Conservation (phyloP, 2,797 vertebrate species). For the Centroberyx gerrardi region DNA sequence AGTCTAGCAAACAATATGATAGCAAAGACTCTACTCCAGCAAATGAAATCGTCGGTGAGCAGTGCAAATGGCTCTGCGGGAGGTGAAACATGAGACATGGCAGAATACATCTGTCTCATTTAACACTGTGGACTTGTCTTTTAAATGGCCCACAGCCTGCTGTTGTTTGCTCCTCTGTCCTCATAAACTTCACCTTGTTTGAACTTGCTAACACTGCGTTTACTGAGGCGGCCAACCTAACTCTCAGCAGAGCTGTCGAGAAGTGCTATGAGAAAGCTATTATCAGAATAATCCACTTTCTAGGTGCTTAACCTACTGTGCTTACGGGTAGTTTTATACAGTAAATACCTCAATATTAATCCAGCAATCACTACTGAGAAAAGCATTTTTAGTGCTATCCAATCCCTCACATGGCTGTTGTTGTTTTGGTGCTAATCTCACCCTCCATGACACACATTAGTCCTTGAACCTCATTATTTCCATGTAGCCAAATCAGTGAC, state of each 20-base stretch:
- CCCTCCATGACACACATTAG: conserved; percentile 3
- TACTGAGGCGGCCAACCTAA: neutral
- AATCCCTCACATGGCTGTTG: conserved; percentile 11
- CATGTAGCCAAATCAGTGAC: conserved; percentile 53
- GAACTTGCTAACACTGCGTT: conserved; percentile 30
- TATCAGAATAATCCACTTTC: conserved; percentile 29
- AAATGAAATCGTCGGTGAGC: conserved; percentile 35
- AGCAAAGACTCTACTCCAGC: conserved; percentile 25
- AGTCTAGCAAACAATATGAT: conserved; percentile 1
- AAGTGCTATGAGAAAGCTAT: conserved; percentile 29
- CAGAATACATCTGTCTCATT: conserved; percentile 60
- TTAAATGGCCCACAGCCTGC: conserved; percentile 29
- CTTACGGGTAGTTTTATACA: neutral
- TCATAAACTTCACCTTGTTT: conserved; percentile 11
- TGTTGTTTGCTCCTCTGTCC: conserved; percentile 15
- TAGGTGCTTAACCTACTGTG: conserved; percentile 14
- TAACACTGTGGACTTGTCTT: conserved; percentile 51
- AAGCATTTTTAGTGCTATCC: neutral
- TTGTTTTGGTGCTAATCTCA: conserved; percentile 24
- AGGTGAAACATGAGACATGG: conserved; percentile 69
- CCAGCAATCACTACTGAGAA: conserved; percentile 28
- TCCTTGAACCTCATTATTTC: conserved; percentile 51
- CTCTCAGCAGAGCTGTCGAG: conserved; percentile 29
- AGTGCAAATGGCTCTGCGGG: conserved; percentile 63
- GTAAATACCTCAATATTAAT: conserved; percentile 38